phyloP scores from a whole-genome alignment of 2,797 vertebrate species.

The Momotus momota region DNA sequence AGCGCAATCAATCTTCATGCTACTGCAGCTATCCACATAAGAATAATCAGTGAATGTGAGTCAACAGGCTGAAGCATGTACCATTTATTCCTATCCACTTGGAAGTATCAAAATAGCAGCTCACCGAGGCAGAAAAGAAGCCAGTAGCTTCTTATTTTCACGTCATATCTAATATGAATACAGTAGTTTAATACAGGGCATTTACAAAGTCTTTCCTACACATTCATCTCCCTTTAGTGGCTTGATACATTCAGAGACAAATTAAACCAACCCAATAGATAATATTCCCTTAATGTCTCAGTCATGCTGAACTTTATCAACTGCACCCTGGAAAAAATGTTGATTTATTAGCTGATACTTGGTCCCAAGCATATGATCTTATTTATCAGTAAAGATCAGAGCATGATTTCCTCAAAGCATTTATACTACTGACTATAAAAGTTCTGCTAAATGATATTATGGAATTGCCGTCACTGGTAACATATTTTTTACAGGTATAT shows the following conservation, averaged over 20 bases:
- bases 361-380: background rate
- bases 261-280: background rate
- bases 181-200: background rate
- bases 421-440: background rate
- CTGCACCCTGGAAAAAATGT: background rate
- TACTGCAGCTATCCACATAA: background rate
- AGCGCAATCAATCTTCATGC: constrained; percentile 53
- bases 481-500: background rate
- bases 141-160: background rate
- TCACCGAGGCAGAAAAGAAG: background rate
- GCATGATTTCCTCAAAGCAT: background rate
- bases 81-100: constrained; percentile 7
- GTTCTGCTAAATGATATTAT: background rate
- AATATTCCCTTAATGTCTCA: background rate
- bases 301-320: background rate
- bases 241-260: background rate
- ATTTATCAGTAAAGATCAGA: background rate
- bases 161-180: background rate
- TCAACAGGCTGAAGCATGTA: background rate
- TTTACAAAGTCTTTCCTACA: background rate
- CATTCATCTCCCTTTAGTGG: background rate
- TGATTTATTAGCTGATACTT: background rate
- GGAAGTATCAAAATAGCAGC: constrained; percentile 16
- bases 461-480: background rate
- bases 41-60: constrained; percentile 8